Percentiles rank a stretch among this genome's conserved stretches.
Conservation (phyloP, 2,113 vertebrate genomes). For the Lepus timidus region DNA sequence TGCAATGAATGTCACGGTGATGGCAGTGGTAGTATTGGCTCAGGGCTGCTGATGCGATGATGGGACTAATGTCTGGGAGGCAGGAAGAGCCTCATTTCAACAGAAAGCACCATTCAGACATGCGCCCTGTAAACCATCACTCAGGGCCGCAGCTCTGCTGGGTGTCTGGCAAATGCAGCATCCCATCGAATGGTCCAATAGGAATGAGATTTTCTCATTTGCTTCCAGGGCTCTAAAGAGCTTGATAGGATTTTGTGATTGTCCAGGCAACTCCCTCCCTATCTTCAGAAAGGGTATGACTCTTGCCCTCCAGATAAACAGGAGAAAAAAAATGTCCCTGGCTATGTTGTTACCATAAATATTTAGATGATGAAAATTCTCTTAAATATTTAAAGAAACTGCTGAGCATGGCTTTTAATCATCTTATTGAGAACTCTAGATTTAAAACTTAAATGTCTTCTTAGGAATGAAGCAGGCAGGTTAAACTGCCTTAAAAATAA, state of each 20-base stretch:
- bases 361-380: slow-evolving; percentile 76
- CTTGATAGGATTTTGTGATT: background rate
- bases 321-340: slow-evolving; percentile 36
- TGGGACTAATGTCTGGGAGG: background rate
- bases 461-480: slow-evolving; percentile 60
- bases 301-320: slow-evolving; percentile 33
- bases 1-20: fast-evolving
- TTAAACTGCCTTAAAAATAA: slow-evolving; percentile 82
- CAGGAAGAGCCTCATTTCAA: background rate
- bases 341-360: slow-evolving; percentile 67
- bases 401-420: slow-evolving; percentile 79
- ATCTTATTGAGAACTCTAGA: slow-evolving; percentile 73
- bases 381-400: slow-evolving; percentile 82
- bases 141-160: background rate
- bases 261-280: background rate
- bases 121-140: background rate
- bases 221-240: background rate
- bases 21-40: background rate
- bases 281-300: slow-evolving; percentile 7
- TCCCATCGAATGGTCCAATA: background rate
- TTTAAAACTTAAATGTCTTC: slow-evolving; percentile 78
- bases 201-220: background rate
- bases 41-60: background rate
- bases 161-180: background rate
- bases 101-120: background rate